phyloP scores from a whole-genome alignment of 2,888 invertebrate genomes.

The Oscheius myriophilus region DNA sequence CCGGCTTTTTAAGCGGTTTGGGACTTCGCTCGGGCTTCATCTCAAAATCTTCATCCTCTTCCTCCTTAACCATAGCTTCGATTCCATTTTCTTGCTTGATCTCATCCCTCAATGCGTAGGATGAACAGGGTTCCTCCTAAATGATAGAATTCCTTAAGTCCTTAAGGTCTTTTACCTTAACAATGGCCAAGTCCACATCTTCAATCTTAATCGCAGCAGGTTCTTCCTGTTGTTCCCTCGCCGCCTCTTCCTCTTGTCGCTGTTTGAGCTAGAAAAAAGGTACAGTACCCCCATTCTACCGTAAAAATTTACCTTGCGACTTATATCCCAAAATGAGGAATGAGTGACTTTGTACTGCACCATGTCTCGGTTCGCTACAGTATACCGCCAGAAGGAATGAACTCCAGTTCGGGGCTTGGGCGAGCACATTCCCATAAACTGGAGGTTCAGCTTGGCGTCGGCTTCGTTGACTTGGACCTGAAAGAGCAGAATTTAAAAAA shows the following conservation, averaged over 20 bases:
- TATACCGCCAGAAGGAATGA: slow-evolving; percentile 43
- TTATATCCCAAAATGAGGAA: slow-evolving; percentile 64
- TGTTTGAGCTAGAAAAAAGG: slow-evolving; percentile 3
- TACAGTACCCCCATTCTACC: neutral
- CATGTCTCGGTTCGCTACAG: slow-evolving; percentile 44
- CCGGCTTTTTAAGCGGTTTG: slow-evolving; percentile 27
- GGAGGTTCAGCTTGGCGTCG: slow-evolving; percentile 55
- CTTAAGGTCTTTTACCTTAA: slow-evolving; percentile 5
- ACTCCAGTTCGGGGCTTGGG: slow-evolving; percentile 43
- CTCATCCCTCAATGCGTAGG: no score
- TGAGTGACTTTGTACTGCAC: slow-evolving; percentile 60
- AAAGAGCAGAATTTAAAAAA: neutral
- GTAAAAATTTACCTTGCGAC: slow-evolving; percentile 22
- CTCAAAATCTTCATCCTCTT: neutral
- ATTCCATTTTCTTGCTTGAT: no score
- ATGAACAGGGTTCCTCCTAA: no score
- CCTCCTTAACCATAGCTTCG: neutral
- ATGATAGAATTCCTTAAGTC: no score
- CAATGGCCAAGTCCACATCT: slow-evolving; percentile 6
- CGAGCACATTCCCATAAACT: slow-evolving; percentile 52
- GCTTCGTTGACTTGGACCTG: slow-evolving; percentile 36
- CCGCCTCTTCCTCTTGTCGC: slow-evolving; percentile 6
- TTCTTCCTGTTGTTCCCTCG: neutral
- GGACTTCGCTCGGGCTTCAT: slow-evolving; percentile 1
- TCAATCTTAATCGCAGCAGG: slow-evolving; percentile 4